Base-by-base conservation (phyloP, 2,888 invertebrate species). In the Amiota mariae region DNA sequence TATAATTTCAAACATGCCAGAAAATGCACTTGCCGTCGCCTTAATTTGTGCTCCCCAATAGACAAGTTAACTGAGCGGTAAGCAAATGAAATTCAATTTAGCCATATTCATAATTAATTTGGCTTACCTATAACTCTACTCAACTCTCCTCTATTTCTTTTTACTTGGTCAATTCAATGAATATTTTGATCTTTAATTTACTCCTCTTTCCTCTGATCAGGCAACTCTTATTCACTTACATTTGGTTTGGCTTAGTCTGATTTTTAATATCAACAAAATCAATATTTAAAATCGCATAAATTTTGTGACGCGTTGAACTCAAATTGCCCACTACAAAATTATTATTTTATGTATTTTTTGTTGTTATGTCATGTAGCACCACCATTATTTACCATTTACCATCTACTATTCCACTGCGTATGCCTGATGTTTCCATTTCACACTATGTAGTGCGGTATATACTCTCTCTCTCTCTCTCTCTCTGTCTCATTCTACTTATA, bases 201-300 rank as follows among this genome's bases (percentile, higher is more conserved):
- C n/a, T 54, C 9, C 15, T 49, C 13, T 36, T 36, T 36, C 36
- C 20, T 46, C 18, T 49, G 63, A 61, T 54, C 68, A 46, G 24
- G 2, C 24, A 24, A 24, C 24, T 24, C 24, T 24, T 24, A 2
- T 24, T 24, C 24, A 24, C 24, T 24, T 24, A 24, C 1, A 3
- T 24, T 24, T 36, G 6, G 36, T 36, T 36, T 36, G 1, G 59
- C 18, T 59, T 15, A 81, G 82, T 83, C 82, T 81, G 81, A 80
- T 36, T 36, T 36, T 36, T 88, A 54, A 89, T 88, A 87, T 89
- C 88, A 87, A 88, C 88, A 88, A 87, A 88, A 88, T 88, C 87
- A 88, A 88, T 89, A 88, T 88, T 88, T 89, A 89, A 89, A 89
- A 89, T 88, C 88, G 84, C 88, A 89, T 89, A 88, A 88, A 89